Conservation (phyloP, 2,888 invertebrate genomes). For the Holacanthella duospinosa region DNA sequence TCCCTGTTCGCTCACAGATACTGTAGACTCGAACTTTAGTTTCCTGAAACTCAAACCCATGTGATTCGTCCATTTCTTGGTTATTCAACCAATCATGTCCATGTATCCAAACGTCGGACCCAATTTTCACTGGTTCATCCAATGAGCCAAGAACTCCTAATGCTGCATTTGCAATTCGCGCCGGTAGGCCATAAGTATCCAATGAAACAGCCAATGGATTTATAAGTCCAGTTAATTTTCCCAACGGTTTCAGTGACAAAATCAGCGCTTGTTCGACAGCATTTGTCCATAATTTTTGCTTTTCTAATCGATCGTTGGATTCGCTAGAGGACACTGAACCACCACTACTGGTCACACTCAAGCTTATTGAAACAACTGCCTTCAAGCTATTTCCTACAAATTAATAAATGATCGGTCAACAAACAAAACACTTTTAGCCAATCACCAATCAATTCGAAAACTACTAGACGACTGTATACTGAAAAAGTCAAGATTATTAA, state of each 20-base stretch:
- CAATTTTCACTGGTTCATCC: slow-evolving; percentile 42
- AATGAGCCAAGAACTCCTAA: slow-evolving; percentile 43
- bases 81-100: neutral
- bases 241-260: slow-evolving; percentile 12
- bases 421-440: too few species aligned
- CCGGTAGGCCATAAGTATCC: slow-evolving; percentile 33
- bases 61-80: neutral
- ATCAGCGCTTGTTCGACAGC: slow-evolving; percentile 34
- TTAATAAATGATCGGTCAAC: too few species aligned
- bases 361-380: too few species aligned
- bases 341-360: neutral
- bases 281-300: slow-evolving; percentile 12
- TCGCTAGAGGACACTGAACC: neutral
- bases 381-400: too few species aligned
- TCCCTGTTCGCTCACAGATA: neutral
- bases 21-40: neutral
- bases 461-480: too few species aligned
- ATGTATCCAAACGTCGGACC: slow-evolving; percentile 39
- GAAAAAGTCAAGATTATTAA: too few species aligned
- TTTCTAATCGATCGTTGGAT: neutral
- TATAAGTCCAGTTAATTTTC: slow-evolving; percentile 7
- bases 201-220: neutral
- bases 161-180: slow-evolving; percentile 41
- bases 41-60: neutral
- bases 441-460: too few species aligned